phyloP scores from a whole-genome alignment of 1,140 invertebrate species.

The Achatina immaculata region DNA sequence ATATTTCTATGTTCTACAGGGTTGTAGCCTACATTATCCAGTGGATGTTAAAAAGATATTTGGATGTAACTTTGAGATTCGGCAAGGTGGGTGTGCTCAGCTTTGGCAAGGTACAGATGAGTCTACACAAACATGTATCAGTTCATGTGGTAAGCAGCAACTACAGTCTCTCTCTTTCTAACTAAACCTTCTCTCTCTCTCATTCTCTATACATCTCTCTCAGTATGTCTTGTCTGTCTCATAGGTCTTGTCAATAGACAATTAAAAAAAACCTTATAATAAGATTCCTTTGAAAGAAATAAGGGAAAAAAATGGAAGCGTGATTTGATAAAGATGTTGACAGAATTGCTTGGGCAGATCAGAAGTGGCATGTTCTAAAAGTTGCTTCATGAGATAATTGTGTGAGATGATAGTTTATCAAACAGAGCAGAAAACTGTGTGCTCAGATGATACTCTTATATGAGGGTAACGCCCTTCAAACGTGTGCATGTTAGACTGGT shows the following conservation, averaged over 20 bases:
- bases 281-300: too few species aligned
- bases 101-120: slow-evolving; percentile 78
- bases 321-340: too few species aligned
- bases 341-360: too few species aligned
- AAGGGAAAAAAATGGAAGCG: too few species aligned
- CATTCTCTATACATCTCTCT: slow-evolving; percentile 1
- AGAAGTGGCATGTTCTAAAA: too few species aligned
- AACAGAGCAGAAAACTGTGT: too few species aligned
- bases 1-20: slow-evolving; percentile 72
- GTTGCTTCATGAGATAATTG: too few species aligned
- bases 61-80: slow-evolving; percentile 78
- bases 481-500: too few species aligned
- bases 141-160: slow-evolving; percentile 37
- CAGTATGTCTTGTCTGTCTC: slow-evolving; percentile 14
- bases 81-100: slow-evolving; percentile 79
- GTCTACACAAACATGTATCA: slow-evolving; percentile 74
- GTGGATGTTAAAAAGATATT: slow-evolving; percentile 79
- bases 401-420: too few species aligned
- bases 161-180: too few species aligned
- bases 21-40: slow-evolving; percentile 78
- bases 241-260: neutral
- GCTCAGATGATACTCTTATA: too few species aligned
- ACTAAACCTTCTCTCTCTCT: neutral
- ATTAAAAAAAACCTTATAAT: slow-evolving; percentile 30
- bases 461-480: too few species aligned